Percentiles rank a stretch among this genome's conserved stretches.
Evolutionary conservation across 1,140 invertebrate genomes (phyloP).

Genomic region (Glossosoma conforme): DNA sequence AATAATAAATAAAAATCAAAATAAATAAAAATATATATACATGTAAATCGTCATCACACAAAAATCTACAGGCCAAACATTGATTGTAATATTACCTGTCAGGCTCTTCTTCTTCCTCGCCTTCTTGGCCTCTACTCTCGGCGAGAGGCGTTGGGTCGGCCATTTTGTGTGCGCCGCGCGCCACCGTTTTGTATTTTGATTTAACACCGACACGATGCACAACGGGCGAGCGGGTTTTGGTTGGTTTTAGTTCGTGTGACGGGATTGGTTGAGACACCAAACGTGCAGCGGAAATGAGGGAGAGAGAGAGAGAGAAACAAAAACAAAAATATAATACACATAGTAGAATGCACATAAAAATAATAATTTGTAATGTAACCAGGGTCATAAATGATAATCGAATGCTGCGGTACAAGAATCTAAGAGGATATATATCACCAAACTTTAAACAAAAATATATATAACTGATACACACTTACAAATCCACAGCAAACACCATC

Average conservation of each 20-base stretch:
- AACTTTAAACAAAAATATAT: too few species aligned
- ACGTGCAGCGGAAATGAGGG: slow-evolving; percentile 24
- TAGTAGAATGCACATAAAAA: neutral
- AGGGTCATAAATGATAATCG: too few species aligned
- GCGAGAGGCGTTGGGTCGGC: slow-evolving; percentile 28
- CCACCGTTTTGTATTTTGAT: slow-evolving; percentile 21
- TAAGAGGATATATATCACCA: too few species aligned
- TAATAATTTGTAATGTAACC: slow-evolving; percentile 1
- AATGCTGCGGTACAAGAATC: too few species aligned
- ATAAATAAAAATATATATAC: too few species aligned
- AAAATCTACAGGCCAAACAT: neutral
- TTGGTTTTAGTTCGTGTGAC: slow-evolving; percentile 11
- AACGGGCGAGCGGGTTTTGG: slow-evolving; percentile 15
- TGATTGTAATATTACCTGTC: slow-evolving; percentile 75
- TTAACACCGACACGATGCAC: slow-evolving; percentile 19
- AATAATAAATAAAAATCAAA: neutral
- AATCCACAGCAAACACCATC: too few species aligned
- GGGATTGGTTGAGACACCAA: slow-evolving; percentile 23
- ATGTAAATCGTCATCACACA: neutral
- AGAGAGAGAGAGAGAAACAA: slow-evolving; percentile 22
- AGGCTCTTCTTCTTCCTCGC: slow-evolving; percentile 83
- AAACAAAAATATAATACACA: slow-evolving; percentile 19
- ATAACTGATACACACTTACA: too few species aligned
- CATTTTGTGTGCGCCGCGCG: slow-evolving; percentile 1
- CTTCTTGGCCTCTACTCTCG: slow-evolving; percentile 81